A percentile compares a stretch with the other conserved stretches of the same genome.
These are phyloP conservation scores for Leptinotarsa haldemani DNA, from an alignment of 2,888 invertebrate genomes.

Conservation along the genomic window DNA sequence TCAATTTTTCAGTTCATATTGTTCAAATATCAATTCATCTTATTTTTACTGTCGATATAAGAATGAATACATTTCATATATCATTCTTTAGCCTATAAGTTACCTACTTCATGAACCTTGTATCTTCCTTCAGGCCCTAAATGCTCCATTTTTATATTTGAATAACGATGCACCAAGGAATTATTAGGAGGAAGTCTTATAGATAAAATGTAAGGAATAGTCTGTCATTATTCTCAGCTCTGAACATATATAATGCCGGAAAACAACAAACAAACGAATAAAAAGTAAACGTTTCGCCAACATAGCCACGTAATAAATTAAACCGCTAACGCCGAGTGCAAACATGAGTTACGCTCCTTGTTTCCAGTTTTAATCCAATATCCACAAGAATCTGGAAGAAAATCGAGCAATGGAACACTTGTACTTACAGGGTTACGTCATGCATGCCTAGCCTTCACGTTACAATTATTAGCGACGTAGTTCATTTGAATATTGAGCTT, in stretches of 20 bases:
- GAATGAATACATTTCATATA: no score
- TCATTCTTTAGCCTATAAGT: no score
- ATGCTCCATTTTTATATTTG: background rate
- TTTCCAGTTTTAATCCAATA: slow-evolving; percentile 43
- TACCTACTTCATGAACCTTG: no score
- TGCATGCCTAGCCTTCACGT: no score
- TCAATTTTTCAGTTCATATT: no score
- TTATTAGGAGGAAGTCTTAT: background rate
- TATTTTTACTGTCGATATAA: no score
- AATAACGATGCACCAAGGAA: background rate
- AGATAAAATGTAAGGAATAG: background rate
- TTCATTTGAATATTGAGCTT: no score
- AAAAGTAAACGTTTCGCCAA: slow-evolving; percentile 22
- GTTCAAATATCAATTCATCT: no score
- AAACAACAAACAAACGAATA: slow-evolving; percentile 28
- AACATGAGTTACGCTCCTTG: slow-evolving; percentile 36
- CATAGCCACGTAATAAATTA: slow-evolving; percentile 40
- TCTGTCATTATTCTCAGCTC: slow-evolving; percentile 11
- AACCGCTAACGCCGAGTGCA: slow-evolving; percentile 37
- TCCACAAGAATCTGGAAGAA: slow-evolving; percentile 41
- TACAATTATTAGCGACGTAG: no score
- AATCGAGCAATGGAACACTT: slow-evolving; percentile 31
- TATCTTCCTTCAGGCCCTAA: no score
- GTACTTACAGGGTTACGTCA: slow-evolving; percentile 21
- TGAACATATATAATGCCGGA: slow-evolving; percentile 8